Conservation (phyloP, 1,140 invertebrate genomes). For the Scaptomyza graminum region DNA sequence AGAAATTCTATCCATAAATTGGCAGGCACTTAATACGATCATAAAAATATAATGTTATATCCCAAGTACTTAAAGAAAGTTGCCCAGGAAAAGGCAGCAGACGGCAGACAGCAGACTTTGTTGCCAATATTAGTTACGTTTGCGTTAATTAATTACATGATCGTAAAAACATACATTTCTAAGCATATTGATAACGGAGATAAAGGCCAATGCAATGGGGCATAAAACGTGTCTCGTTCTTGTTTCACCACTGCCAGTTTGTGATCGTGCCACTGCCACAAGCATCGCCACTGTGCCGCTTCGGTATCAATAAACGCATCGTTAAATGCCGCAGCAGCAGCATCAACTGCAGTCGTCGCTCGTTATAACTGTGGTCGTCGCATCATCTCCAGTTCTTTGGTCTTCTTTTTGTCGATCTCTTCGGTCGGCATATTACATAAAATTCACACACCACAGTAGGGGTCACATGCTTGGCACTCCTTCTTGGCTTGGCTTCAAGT, state of each 20-base stretch:
- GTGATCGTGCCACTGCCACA: constrained; percentile 4
- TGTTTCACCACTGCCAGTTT: neutral
- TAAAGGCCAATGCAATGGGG: constrained; percentile 51
- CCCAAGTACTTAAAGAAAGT: constrained; percentile 18
- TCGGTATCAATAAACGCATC: constrained; percentile 73
- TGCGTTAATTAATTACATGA: constrained; percentile 66
- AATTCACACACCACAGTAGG: constrained; percentile 64
- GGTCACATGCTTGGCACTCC: constrained; percentile 38
- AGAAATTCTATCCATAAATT: constrained; percentile 33
- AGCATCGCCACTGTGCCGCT: neutral
- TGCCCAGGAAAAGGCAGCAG: neutral
- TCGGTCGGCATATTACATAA: constrained; percentile 56
- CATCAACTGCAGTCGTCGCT: constrained; percentile 7
- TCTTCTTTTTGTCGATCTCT: neutral
- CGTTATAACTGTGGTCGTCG: constrained; percentile 61
- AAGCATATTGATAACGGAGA: constrained; percentile 74
- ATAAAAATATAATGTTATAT: constrained; percentile 19
- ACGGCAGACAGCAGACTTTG: constrained; percentile 49
- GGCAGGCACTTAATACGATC: constrained; percentile 14
- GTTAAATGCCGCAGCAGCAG: constrained; percentile 52
- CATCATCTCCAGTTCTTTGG: constrained; percentile 10
- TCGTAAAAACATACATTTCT: constrained; percentile 70
- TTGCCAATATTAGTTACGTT: constrained; percentile 70
- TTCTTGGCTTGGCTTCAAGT: neutral
- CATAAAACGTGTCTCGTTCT: constrained; percentile 45